phyloP scores from a whole-genome alignment of 2,113 vertebrate genomes.

The Clarias batrachus region DNA sequence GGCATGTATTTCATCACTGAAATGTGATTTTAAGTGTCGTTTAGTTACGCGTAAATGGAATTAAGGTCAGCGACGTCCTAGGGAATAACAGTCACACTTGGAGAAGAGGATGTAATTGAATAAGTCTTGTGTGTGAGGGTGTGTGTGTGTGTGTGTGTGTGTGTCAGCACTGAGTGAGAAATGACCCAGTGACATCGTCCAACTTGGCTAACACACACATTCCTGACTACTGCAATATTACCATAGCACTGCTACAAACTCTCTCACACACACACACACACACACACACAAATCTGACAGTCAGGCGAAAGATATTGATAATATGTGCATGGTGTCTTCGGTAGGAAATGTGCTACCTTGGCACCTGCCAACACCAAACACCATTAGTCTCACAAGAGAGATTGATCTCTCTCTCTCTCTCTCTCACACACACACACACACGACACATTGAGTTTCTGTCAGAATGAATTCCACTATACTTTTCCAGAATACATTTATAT shows the following conservation, averaged over 20 bases:
- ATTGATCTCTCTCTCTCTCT: slow-evolving; percentile 30
- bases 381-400: slow-evolving; percentile 48
- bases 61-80: slow-evolving; percentile 46
- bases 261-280: slow-evolving; percentile 21
- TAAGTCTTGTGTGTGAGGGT: slow-evolving; percentile 37
- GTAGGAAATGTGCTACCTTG: slow-evolving; percentile 50
- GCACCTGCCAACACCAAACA: slow-evolving; percentile 50
- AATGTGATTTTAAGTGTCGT: slow-evolving; percentile 48
- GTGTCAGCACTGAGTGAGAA: slow-evolving; percentile 38
- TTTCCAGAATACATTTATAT: background rate
- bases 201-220: slow-evolving; percentile 41
- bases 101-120: slow-evolving; percentile 42
- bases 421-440: slow-evolving; percentile 15
- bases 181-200: slow-evolving; percentile 44
- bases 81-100: slow-evolving; percentile 48
- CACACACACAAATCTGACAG: slow-evolving; percentile 41
- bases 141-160: slow-evolving; percentile 40
- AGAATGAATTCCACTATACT: background rate
- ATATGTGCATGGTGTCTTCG: slow-evolving; percentile 49
- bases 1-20: slow-evolving; percentile 48
- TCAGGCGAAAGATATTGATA: slow-evolving; percentile 51
- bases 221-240: slow-evolving; percentile 46
- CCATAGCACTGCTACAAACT: slow-evolving; percentile 38
- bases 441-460: background rate
- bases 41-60: slow-evolving; percentile 53